Evolutionary conservation across 2,797 vertebrate species (phyloP), one percentile per base, ranked within the genome.

Genomic region (Xenops minutus): DNA sequence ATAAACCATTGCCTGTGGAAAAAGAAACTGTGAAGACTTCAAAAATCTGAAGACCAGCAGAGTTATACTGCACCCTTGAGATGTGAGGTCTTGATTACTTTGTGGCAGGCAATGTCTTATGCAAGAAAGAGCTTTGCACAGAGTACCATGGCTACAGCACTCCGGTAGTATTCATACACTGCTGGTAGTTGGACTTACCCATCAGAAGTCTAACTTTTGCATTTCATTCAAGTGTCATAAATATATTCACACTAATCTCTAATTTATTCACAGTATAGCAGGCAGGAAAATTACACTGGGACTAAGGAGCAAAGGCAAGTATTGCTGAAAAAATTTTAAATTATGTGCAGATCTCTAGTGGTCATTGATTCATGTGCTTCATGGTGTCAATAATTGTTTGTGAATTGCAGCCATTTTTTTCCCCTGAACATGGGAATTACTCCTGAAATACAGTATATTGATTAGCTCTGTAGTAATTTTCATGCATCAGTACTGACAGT

Each of bases 371-470:
- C 34, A 68, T 76, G 58, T 61, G 41, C 71, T 92, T 93, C 77
- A 15, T 62, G 41, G 37, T 90, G 61, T 95, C 91, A 92, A 34
- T 92, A 93, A 85, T 51, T 89, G 84, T 85, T 94, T 94, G 80
- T 62, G 80, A 94, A 92, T 83, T 95, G 80, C 61, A 62, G 49
- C 64, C 12, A 44, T 79, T 91, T 83, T 88, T 92, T 78, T 7
- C 16, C 49, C 79, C 49, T 68, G 72, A 87, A 68, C 29, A 78
- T n/a, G 36, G 85, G 56, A 49, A 24, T 71, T 92, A 64, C 44
- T 92, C 22, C 10, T 92, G 83, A 87, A 93, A 73, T 77, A 24
- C 10, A 82, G 37, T 71, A 85, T 92, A 91, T 90, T 82, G 88
- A 94, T 91, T 94, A 92, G 16, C 61, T 82, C 49, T 74, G 2